Conservation (phyloP, 2,113 vertebrate genomes). For the Beaufortia kweichowensis region DNA sequence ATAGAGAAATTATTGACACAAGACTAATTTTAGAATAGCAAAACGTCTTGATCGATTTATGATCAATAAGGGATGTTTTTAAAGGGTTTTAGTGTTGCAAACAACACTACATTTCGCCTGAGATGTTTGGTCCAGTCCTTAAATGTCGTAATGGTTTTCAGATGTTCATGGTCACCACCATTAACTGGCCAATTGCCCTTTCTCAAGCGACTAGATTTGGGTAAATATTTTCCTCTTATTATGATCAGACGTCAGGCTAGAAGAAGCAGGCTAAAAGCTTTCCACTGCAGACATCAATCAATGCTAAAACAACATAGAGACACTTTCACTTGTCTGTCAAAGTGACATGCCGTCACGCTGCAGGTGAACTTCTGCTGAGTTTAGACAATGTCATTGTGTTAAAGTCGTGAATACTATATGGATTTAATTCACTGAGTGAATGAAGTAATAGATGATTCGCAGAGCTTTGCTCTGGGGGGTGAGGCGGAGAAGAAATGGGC, state of each 20-base stretch:
- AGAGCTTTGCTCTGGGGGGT: constrained; percentile 29
- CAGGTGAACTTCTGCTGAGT: constrained; percentile 33
- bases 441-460: constrained; percentile 12
- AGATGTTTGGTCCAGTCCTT: background rate
- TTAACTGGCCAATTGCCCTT: constrained; percentile 36
- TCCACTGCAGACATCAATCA: constrained; percentile 35
- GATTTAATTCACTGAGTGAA: constrained; percentile 2
- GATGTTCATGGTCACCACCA: constrained; percentile 23
- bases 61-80: constrained; percentile 10
- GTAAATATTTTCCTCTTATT: constrained; percentile 41
- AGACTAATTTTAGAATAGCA: background rate
- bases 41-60: constrained; percentile 3
- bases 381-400: background rate
- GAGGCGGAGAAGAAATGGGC: constrained; percentile 40
- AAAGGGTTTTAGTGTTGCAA: constrained; percentile 11
- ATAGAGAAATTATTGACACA: constrained; percentile 14
- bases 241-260: constrained; percentile 16
- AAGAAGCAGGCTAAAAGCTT: constrained; percentile 23
- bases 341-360: background rate
- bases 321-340: constrained; percentile 6
- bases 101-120: background rate
- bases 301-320: constrained; percentile 33
- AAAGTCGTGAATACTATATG: constrained; percentile 2
- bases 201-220: constrained; percentile 22
- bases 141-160: constrained; percentile 26